phyloP scores from a whole-genome alignment of 2,888 invertebrate genomes.

The Sturmia bella region DNA sequence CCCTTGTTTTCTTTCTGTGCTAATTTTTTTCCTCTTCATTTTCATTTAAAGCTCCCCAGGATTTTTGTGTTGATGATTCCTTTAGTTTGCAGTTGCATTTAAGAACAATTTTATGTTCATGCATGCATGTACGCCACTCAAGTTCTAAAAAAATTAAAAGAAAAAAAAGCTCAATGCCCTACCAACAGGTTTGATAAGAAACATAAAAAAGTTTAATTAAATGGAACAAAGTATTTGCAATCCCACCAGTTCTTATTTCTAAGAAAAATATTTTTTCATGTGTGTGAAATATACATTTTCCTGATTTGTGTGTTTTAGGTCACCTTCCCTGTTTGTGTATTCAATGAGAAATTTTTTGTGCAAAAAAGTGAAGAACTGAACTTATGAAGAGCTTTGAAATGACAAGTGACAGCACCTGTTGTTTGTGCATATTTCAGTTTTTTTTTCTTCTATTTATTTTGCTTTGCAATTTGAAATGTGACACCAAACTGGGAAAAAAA shows the following conservation, averaged over 20 bases:
- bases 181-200: too few relatives aligned
- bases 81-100: neutral
- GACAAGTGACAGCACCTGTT: conserved; percentile 53
- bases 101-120: neutral
- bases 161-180: too few relatives aligned
- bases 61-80: neutral
- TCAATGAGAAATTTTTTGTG: neutral
- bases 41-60: neutral
- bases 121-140: too few relatives aligned
- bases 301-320: neutral
- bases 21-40: neutral
- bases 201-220: too few relatives aligned
- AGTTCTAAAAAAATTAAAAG: too few relatives aligned
- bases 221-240: too few relatives aligned
- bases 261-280: too few relatives aligned
- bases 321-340: neutral
- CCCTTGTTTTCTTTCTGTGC: neutral
- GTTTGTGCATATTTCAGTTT: neutral
- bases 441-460: neutral
- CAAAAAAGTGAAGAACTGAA: neutral
- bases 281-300: too few relatives aligned
- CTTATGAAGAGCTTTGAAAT: conserved; percentile 9
- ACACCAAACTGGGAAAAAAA: neutral
- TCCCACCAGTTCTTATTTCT: too few relatives aligned
- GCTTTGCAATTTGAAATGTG: neutral